These are phyloP conservation scores for Cervus canadensis DNA, from an alignment of 2,113 vertebrate genomes.

Conservation along the genomic window DNA sequence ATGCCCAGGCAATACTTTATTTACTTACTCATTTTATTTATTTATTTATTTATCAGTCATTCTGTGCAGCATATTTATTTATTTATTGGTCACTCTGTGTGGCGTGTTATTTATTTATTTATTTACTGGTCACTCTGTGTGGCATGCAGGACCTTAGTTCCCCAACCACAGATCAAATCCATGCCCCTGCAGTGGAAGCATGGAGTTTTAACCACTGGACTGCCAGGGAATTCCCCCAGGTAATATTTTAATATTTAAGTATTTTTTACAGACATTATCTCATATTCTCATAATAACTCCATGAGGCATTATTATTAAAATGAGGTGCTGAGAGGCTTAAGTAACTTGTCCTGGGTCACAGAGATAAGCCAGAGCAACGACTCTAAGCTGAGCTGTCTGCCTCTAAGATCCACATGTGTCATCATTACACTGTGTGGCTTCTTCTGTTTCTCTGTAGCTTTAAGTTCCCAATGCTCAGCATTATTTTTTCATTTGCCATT, in stretches of 20 bases:
- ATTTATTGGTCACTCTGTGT: background rate
- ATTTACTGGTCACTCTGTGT: background rate
- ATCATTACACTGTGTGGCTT: background rate
- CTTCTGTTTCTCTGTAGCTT: background rate
- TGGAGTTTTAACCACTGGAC: background rate
- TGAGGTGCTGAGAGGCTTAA: background rate
- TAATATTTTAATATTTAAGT: background rate
- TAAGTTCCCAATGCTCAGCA: background rate
- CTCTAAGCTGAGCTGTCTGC: background rate
- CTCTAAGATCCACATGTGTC: background rate
- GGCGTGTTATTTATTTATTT: background rate
- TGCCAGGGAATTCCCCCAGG: background rate
- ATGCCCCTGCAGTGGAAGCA: background rate
- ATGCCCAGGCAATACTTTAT: background rate
- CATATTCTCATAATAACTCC: background rate
- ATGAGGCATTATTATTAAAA: background rate
- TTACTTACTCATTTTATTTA: background rate
- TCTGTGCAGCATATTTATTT: background rate
- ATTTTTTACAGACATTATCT: conserved; percentile 7
- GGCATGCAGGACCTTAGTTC: background rate
- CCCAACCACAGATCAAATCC: background rate
- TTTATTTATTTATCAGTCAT: background rate
- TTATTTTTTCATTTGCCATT: background rate
- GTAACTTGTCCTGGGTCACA: background rate
- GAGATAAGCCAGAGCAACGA: background rate